Conservation (phyloP, 2,888 invertebrate species). For the Leptopterna dolabrata region DNA sequence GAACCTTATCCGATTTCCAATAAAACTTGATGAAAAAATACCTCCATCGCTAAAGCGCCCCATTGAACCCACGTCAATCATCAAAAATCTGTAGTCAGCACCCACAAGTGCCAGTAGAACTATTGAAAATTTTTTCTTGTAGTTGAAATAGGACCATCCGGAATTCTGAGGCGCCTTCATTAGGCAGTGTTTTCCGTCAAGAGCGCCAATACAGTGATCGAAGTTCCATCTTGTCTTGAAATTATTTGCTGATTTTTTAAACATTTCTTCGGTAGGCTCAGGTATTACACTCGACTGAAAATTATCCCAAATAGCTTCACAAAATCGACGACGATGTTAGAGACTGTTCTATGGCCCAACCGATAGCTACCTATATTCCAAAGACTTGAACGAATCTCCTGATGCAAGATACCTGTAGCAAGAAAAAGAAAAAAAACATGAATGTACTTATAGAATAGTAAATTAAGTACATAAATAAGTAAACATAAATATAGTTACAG, state of each 20-base stretch:
- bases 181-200: constrained; percentile 64
- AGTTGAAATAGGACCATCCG: constrained; percentile 64
- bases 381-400: too few relatives aligned
- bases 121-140: constrained; percentile 64
- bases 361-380: too few relatives aligned
- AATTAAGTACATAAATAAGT: background rate
- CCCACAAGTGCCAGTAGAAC: constrained; percentile 64
- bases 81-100: constrained; percentile 63
- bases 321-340: constrained; percentile 61
- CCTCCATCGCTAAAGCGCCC: constrained; percentile 64
- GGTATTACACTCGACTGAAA: constrained; percentile 60
- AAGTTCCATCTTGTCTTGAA: constrained; percentile 64
- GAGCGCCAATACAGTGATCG: constrained; percentile 62
- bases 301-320: constrained; percentile 57
- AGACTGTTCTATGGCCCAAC: constrained; percentile 61
- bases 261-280: constrained; percentile 60
- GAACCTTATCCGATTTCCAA: too few relatives aligned
- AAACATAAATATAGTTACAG: background rate
- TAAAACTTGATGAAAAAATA: too few relatives aligned
- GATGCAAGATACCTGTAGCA: background rate
- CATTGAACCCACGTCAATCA: constrained; percentile 63
- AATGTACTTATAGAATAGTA: background rate
- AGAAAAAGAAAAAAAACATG: background rate
- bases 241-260: constrained; percentile 61
- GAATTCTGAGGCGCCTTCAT: too few relatives aligned